Base-by-base conservation (phyloP, 2,888 invertebrate species). In the Agrotis puta region DNA sequence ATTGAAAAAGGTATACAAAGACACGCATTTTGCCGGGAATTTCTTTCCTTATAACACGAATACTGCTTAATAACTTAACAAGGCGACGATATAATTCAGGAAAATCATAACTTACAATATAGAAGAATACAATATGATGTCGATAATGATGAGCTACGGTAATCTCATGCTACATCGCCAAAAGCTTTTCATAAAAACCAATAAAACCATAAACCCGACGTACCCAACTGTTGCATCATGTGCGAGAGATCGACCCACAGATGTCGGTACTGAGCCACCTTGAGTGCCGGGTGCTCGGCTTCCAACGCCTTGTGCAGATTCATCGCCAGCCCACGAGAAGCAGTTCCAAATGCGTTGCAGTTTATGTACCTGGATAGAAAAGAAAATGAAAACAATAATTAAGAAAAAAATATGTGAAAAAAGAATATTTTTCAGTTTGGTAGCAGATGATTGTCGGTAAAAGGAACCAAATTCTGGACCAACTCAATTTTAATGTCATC, bases 221-320 rank as follows among this genome's bases (percentile, higher is more conserved):
- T 94, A 93, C 97, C 98, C 83, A 98, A 91, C 88, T 98, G 98
- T 88, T 98, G 98, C 98, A 98, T 98, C 97, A 98, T 97, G 82
- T 98, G 97, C 4, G 97, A 98, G 33, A 98, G 92, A 86, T 98
- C 98, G 1, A 97, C 97, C 97, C 97, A 97, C 24, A 97, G 92
- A 88, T 97, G 97, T 18, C 98, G 96, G 89, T 97, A 97, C 88
- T 97, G 97, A 0, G 97, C 97, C 45, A 98, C 91, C 84, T 97
- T 97, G 74, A 96, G 92, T 0, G 97, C 97, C 0, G 97, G 97
- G 81, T 97, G 97, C 11, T 97, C 96, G 2, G 96, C 96, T 74
- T 97, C 95, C n/a, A 98, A 87, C 0, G 97, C 97, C 62, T 96
- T 96, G 85, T 97, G 97, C 33, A 98, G 91, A 75, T 97, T 97